phyloP scores from a whole-genome alignment of 2,888 invertebrate species.

The Caenorhabditis sp. region DNA sequence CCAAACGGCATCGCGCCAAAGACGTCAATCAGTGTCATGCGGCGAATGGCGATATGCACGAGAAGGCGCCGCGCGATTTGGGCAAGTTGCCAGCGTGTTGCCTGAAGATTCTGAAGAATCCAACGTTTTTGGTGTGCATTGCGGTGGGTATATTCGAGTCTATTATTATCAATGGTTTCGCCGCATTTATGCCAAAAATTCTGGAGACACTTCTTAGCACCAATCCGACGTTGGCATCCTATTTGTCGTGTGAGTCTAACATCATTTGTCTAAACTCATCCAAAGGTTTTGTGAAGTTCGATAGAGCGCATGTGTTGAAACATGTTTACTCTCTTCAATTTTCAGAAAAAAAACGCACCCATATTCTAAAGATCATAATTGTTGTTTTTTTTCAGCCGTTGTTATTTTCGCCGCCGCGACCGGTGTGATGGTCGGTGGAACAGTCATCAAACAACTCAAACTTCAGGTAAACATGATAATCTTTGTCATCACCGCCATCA shows the following conservation, averaged over 20 bases:
- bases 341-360: too few relatives aligned
- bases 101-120: slow-evolving; percentile 66
- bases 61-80: slow-evolving; percentile 50
- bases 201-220: slow-evolving; percentile 68
- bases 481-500: neutral
- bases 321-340: neutral
- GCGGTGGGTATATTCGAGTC: slow-evolving; percentile 68
- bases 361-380: neutral
- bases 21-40: slow-evolving; percentile 65
- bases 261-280: slow-evolving; percentile 2
- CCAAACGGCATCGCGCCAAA: slow-evolving; percentile 65
- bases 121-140: slow-evolving; percentile 67
- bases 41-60: slow-evolving; percentile 48
- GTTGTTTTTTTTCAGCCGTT: slow-evolving; percentile 53
- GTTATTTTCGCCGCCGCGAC: slow-evolving; percentile 70
- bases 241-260: slow-evolving; percentile 61
- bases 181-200: slow-evolving; percentile 71
- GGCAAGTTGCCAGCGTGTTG: slow-evolving; percentile 48
- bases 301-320: too few relatives aligned
- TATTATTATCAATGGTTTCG: slow-evolving; percentile 69
- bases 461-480: slow-evolving; percentile 50
- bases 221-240: slow-evolving; percentile 64
- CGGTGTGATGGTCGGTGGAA: slow-evolving; percentile 69
- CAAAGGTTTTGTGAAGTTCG: neutral
- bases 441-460: slow-evolving; percentile 64